Conservation (phyloP, 2,888 invertebrate species). For the Melikaiella ostensackeni region DNA sequence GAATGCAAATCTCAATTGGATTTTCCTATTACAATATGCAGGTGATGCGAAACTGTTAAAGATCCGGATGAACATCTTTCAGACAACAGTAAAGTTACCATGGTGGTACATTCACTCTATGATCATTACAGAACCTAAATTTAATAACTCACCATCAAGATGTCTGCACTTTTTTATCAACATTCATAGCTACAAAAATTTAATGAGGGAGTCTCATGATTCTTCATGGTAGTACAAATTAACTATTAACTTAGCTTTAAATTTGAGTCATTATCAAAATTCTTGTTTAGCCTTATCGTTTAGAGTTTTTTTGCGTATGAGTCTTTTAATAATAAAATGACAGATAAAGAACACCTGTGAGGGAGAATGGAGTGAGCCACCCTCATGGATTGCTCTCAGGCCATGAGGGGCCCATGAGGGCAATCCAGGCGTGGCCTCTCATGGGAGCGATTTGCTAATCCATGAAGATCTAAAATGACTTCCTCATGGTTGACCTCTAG, state of each 20-base stretch:
- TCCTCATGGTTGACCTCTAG: too few relatives aligned
- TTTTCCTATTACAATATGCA: background rate
- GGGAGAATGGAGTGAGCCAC: too few relatives aligned
- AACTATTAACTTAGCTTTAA: background rate
- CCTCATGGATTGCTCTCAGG: too few relatives aligned
- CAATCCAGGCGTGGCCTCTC: too few relatives aligned
- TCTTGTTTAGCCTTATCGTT: background rate
- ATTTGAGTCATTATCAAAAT: background rate
- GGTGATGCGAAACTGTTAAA: background rate
- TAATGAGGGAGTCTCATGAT: background rate
- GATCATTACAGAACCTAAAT: background rate
- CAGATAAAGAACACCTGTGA: too few relatives aligned
- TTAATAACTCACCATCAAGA: background rate
- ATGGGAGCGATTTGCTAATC: too few relatives aligned
- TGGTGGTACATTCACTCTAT: background rate
- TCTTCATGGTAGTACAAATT: background rate
- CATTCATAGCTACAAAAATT: background rate
- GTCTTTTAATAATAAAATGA: too few relatives aligned
- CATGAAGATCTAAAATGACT: too few relatives aligned
- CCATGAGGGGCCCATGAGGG: too few relatives aligned
- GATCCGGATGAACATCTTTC: background rate
- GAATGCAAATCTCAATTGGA: background rate
- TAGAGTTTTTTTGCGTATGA: too few relatives aligned
- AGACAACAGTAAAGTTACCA: background rate
- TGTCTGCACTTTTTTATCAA: background rate